Percentiles rank a stretch among this genome's conserved stretches.
phyloP scores from a whole-genome alignment of 2,888 invertebrate genomes.

The Geophilus truncorum region DNA sequence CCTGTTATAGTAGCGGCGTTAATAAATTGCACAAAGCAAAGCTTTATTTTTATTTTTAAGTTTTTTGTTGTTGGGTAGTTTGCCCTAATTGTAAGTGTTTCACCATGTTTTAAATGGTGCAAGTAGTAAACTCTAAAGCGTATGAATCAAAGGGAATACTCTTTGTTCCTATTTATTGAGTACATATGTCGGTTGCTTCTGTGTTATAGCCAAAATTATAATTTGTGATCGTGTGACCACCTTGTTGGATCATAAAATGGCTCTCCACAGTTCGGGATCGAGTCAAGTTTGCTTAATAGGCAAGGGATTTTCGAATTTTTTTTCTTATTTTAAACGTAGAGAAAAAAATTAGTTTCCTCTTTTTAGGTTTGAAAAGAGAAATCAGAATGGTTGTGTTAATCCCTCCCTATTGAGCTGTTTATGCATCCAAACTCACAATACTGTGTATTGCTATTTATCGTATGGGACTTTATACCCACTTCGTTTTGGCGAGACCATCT shows the following conservation, averaged over 20 bases:
- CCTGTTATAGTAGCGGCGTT: too few relatives aligned
- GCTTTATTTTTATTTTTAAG: not conserved
- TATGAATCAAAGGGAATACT: not conserved
- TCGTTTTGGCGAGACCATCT: constrained; percentile 34
- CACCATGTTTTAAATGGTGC: not conserved
- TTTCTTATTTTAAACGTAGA: not conserved
- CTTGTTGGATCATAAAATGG: not conserved
- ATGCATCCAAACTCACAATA: constrained; percentile 38
- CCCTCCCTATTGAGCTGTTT: constrained; percentile 29
- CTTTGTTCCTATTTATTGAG: not conserved
- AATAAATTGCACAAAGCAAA: too few relatives aligned
- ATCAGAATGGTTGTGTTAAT: not conserved
- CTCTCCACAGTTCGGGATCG: not conserved
- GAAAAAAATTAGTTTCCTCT: not conserved
- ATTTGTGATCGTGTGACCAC: not conserved
- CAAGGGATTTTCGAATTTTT: not conserved
- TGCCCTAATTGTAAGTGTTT: not conserved
- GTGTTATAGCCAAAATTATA: not conserved
- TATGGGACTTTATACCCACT: constrained; percentile 38
- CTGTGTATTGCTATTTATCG: constrained; percentile 41
- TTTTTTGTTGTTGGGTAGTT: not conserved
- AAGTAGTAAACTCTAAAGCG: not conserved
- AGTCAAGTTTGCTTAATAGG: not conserved
- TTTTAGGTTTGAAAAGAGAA: not conserved
- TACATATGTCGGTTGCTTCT: not conserved